Evolutionary conservation across 2,113 vertebrate species (phyloP).

Genomic region (Bos taurus): ARS-UCD2.0 NC_037345.1:5860501-5861000

Average conservation of each 20-base stretch:
- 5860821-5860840: not conserved
- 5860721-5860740: not conserved
- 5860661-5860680: fast-evolving
- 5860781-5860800: not conserved
- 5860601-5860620: fast-evolving
- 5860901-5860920: not conserved
- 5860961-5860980: not conserved
- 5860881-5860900: not conserved
- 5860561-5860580: not conserved
- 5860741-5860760: not conserved
- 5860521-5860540: not conserved
- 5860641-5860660: not conserved
- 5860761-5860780: not conserved
- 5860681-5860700: not conserved
- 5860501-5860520: not conserved
- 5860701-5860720: not conserved
- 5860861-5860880: not conserved
- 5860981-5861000: not conserved
- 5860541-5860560: not conserved
- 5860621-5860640: not conserved
- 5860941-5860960: not conserved
- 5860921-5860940: not conserved
- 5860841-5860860: not conserved
- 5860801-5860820: not conserved
- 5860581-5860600: not conserved